These are phyloP conservation scores for Galeruca laticollis DNA, from an alignment of 2,888 invertebrate species.

Conservation along the genomic window DNA sequence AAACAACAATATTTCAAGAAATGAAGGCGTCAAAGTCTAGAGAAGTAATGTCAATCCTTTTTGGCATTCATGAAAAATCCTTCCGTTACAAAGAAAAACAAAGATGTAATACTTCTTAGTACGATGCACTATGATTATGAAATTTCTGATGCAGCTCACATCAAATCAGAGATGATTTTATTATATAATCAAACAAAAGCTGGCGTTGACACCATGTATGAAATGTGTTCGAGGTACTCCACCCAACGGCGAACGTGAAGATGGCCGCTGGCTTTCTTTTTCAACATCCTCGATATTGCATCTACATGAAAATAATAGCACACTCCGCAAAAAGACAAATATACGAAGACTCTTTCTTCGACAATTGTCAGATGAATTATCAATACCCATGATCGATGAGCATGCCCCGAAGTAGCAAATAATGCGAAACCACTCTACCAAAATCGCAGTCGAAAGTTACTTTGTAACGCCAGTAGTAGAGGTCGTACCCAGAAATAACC, in stretches of 20 bases:
- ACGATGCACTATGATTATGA: no score
- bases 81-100: no score
- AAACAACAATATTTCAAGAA: no score
- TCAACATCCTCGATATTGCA: not conserved
- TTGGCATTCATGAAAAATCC: no score
- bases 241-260: not conserved
- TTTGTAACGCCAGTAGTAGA: not conserved
- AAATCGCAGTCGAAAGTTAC: not conserved
- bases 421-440: not conserved
- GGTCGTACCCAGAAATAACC: not conserved
- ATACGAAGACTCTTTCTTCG: not conserved
- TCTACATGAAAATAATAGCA: not conserved
- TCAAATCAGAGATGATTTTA: not conserved
- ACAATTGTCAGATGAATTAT: not conserved
- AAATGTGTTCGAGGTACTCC: not conserved
- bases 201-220: not conserved
- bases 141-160: not conserved
- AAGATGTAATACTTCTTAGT: no score
- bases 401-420: not conserved
- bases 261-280: not conserved
- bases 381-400: not conserved
- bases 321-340: not conserved
- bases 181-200: not conserved
- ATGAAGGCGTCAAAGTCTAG: no score
- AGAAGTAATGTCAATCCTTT: no score